These are phyloP conservation scores for Neopipo cinnamomea DNA, from an alignment of 2,113 vertebrate species.

Conservation along the genomic window DNA sequence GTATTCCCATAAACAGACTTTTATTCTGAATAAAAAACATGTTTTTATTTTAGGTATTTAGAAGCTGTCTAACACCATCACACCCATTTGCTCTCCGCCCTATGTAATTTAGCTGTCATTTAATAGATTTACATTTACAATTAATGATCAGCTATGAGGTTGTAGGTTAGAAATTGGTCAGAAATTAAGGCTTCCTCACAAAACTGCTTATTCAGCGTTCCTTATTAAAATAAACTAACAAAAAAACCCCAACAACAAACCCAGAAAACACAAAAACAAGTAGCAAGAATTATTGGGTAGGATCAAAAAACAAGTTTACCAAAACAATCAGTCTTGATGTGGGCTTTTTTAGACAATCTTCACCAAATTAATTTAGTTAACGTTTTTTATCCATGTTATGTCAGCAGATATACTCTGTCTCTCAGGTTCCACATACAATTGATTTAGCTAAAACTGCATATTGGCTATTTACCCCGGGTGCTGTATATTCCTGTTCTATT, in stretches of 20 bases:
- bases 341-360: background rate
- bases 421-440: constrained; percentile 44
- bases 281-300: background rate
- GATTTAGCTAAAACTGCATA: constrained; percentile 55
- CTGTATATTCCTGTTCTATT: constrained; percentile 51
- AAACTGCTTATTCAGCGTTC: background rate
- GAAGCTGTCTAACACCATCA: background rate
- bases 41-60: background rate
- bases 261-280: background rate
- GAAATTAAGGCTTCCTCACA: constrained; percentile 8
- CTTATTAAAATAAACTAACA: background rate
- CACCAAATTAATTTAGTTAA: constrained; percentile 51
- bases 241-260: too few species aligned
- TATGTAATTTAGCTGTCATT: constrained; percentile 21
- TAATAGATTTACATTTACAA: constrained; percentile 45
- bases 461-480: constrained; percentile 57
- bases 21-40: background rate
- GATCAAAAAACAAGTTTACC: background rate
- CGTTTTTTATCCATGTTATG: background rate
- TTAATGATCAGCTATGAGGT: constrained; percentile 12
- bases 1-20: background rate
- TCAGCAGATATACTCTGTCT: background rate
- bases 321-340: background rate
- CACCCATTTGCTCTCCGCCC: background rate
- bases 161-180: background rate